phyloP scores from a whole-genome alignment of 2,113 vertebrate species.

The Mohoua ochrocephala region DNA sequence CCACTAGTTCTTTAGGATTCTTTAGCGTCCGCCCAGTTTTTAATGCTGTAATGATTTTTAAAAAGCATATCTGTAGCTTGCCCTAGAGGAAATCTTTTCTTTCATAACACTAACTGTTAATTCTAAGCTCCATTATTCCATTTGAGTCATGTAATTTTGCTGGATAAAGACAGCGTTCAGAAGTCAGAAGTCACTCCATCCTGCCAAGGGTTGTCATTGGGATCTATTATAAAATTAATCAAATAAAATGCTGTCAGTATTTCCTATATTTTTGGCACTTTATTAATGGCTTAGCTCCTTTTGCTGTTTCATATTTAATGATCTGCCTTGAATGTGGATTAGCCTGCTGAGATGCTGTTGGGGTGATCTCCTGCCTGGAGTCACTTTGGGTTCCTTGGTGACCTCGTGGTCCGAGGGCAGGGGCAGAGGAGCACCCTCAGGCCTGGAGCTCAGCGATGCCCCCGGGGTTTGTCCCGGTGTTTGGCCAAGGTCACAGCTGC shows the following conservation, averaged over 20 bases:
- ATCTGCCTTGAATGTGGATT: slow-evolving; percentile 43
- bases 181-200: slow-evolving; percentile 55
- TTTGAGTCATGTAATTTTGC: slow-evolving; percentile 65
- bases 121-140: slow-evolving; percentile 69
- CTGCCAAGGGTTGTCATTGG: slow-evolving; percentile 47
- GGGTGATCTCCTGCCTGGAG: background rate
- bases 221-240: slow-evolving; percentile 41
- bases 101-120: slow-evolving; percentile 71
- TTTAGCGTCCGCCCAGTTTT: background rate
- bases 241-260: slow-evolving; percentile 64
- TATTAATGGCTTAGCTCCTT: slow-evolving; percentile 53
- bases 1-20: slow-evolving; percentile 34
- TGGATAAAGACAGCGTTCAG: slow-evolving; percentile 62
- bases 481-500: slow-evolving; percentile 28
- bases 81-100: slow-evolving; percentile 58
- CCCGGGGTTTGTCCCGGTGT: background rate
- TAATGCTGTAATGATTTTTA: slow-evolving; percentile 57
- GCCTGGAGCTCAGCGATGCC: background rate
- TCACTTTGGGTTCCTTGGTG: background rate
- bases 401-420: background rate
- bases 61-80: slow-evolving; percentile 67
- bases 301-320: slow-evolving; percentile 34
- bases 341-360: slow-evolving; percentile 48
- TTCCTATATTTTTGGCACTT: slow-evolving; percentile 63
- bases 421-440: background rate